Evolutionary conservation across 2,113 vertebrate species (phyloP).

Genomic region (Oncorhynchus gorbuscha): DNA sequence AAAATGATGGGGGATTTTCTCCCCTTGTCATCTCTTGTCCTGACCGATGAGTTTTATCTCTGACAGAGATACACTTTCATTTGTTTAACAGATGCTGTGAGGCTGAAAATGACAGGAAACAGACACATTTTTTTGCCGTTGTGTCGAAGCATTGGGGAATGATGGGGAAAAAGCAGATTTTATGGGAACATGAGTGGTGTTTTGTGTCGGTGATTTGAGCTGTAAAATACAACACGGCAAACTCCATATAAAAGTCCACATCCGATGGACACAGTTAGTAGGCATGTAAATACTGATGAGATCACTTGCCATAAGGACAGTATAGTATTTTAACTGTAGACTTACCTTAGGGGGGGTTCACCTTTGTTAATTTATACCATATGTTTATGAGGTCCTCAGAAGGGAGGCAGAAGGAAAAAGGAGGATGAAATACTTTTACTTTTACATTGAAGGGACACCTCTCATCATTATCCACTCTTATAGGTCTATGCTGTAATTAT

Average conservation of each 20-base stretch:
- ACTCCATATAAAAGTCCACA: neutral
- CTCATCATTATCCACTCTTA: no score
- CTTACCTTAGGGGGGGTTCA: neutral
- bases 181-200: neutral
- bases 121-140: slow-evolving; percentile 12
- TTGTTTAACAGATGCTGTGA: slow-evolving; percentile 37
- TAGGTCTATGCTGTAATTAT: no score
- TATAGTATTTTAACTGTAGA: neutral
- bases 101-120: slow-evolving; percentile 20
- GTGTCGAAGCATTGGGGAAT: neutral
- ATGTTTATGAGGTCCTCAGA: no score
- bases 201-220: neutral
- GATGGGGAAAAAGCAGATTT: slow-evolving; percentile 5
- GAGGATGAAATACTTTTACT: neutral
- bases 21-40: neutral
- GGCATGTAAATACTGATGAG: neutral
- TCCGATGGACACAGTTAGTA: neutral
- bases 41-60: slow-evolving; percentile 5
- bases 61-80: slow-evolving; percentile 12
- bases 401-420: neutral
- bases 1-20: no score
- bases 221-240: neutral
- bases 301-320: slow-evolving; percentile 14
- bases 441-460: no score
- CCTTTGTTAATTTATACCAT: no score